Conservation (phyloP, 2,888 invertebrate genomes). For the Chloromyia formosa region DNA sequence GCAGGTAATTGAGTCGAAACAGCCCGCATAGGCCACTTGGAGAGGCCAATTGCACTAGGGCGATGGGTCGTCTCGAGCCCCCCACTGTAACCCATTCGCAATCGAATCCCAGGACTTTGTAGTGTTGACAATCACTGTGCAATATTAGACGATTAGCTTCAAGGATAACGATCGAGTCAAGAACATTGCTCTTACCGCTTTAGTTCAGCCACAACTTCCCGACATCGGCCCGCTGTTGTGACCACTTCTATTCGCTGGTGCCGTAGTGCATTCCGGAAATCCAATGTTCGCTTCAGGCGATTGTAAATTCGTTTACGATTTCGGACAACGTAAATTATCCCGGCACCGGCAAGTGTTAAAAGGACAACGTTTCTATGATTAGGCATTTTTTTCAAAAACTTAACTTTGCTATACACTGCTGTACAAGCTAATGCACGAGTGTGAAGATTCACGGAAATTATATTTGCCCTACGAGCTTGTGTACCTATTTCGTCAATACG, state of each 20-base stretch:
- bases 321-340: conserved; percentile 57
- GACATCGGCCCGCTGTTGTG: conserved; percentile 57
- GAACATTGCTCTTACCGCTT: conserved; percentile 56
- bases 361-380: conserved; percentile 6
- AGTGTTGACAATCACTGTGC: conserved; percentile 57
- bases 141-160: conserved; percentile 18
- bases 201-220: conserved; percentile 56
- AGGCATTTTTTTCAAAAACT: too few species aligned
- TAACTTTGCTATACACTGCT: too few species aligned
- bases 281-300: conserved; percentile 51
- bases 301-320: conserved; percentile 67
- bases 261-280: conserved; percentile 53
- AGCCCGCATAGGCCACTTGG: conserved; percentile 75
- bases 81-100: conserved; percentile 81
- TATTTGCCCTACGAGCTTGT: too few species aligned
- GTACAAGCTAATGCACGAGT: too few species aligned
- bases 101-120: conserved; percentile 76
- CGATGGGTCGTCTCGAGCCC: conserved; percentile 70
- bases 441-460: too few species aligned
- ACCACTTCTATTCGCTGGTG: conserved; percentile 59
- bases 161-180: background rate
- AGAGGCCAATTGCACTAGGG: conserved; percentile 78
- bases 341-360: conserved; percentile 55
- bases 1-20: conserved; percentile 71
- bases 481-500: too few species aligned